Evolutionary conservation across 1,140 invertebrate species (phyloP).

Genomic region (Diorhabda carinulata): DNA sequence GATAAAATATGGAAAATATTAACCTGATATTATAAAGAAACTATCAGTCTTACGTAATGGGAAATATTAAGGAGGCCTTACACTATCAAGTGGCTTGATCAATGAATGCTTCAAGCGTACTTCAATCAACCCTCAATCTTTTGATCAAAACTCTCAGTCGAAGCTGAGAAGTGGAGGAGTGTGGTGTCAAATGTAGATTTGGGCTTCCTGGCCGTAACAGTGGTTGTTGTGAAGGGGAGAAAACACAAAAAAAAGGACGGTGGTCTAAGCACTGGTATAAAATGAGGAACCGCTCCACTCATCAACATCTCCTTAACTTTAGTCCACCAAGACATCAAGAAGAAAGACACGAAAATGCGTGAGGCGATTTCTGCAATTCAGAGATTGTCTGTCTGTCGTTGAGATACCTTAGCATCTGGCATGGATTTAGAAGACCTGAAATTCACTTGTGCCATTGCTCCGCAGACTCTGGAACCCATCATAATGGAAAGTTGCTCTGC

Average conservation of each 20-base stretch:
- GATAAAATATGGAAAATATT: no score
- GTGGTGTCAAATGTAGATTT: constrained; percentile 8
- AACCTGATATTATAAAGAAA: no score
- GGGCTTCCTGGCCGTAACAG: background rate
- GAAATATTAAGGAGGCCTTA: constrained; percentile 1
- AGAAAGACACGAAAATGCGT: constrained; percentile 36
- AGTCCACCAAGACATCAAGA: constrained; percentile 29
- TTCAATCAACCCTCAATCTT: background rate
- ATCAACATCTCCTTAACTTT: constrained; percentile 23
- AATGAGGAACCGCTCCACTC: constrained; percentile 16
- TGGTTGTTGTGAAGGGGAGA: background rate
- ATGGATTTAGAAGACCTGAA: constrained; percentile 24
- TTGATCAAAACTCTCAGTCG: background rate
- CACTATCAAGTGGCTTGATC: constrained; percentile 10
- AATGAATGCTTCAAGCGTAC: background rate
- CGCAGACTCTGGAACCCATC: constrained; percentile 15
- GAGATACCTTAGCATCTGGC: constrained; percentile 34
- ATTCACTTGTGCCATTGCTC: constrained; percentile 22
- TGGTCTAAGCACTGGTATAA: constrained; percentile 20
- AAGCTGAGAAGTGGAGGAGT: background rate
- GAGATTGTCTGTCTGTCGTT: constrained; percentile 32
- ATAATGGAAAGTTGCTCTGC: constrained; percentile 20
- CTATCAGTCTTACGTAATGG: no score
- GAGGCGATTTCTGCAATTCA: constrained; percentile 32
- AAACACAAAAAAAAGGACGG: constrained; percentile 14